These are phyloP conservation scores for Hemaris fuciformis DNA, from an alignment of 2,888 invertebrate genomes.

Conservation along the genomic window DNA sequence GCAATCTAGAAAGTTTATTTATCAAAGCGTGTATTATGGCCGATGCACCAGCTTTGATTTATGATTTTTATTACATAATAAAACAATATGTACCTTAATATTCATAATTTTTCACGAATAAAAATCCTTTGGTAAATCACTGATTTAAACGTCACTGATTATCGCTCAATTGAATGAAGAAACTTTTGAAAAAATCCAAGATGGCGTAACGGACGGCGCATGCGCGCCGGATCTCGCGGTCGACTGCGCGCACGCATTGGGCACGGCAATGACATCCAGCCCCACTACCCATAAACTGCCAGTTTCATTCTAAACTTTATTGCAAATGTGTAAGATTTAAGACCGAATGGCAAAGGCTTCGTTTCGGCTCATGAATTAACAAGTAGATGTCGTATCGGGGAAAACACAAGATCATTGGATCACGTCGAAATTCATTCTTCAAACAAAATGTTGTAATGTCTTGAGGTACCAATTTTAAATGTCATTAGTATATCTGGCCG, in stretches of 20 bases:
- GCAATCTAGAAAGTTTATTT: conserved; percentile 67
- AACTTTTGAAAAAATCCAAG: conserved; percentile 23
- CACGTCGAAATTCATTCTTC: conserved; percentile 30
- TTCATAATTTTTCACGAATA: neutral
- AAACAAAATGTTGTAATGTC: conserved; percentile 16
- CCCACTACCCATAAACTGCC: conserved; percentile 37
- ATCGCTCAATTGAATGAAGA: neutral
- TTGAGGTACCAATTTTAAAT: neutral
- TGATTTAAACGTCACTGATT: conserved; percentile 1
- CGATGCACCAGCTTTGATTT: neutral
- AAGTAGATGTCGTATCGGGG: conserved; percentile 54
- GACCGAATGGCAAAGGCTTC: conserved; percentile 20
- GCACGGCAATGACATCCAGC: conserved; percentile 60
- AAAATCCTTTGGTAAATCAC: conserved; percentile 11
- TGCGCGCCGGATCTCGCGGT: conserved; percentile 62
- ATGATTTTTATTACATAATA: neutral
- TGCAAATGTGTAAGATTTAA: conserved; percentile 24
- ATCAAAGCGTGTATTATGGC: conserved; percentile 30
- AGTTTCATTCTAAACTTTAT: conserved; percentile 36
- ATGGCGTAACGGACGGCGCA: conserved; percentile 28
- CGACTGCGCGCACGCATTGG: conserved; percentile 61
- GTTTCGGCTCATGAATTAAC: conserved; percentile 51
- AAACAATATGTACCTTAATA: neutral
- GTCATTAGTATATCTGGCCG: neutral
- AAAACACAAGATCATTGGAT: conserved; percentile 56